Evolutionary conservation across 2,888 invertebrate species (phyloP), one percentile per base, ranked within the genome.

Genomic region (Dynastes grantii): DNA sequence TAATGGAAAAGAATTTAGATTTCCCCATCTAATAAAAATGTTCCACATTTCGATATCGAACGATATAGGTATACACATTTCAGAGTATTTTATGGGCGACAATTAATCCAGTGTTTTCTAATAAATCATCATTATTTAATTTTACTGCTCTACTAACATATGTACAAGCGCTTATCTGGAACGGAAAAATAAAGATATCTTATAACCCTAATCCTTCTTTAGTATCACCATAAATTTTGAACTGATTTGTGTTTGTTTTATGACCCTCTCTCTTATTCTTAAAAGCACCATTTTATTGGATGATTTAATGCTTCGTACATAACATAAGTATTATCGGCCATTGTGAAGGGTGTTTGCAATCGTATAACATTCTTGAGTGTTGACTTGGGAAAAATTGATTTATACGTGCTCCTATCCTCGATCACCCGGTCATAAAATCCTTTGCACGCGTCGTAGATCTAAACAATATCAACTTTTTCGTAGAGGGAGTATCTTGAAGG

Each of bases 191-290:
- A 61, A 29, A 61, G 29, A 9, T 61, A 61, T 27, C 61, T 22
- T 61, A 27, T 61, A 61, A 16, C 16, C 22, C 8, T 53, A 53
- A 53, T 53, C 53, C 16, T 53, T 53, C 53, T 16, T 16, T 53
- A 53, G n/a, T 53, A 53, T 53, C 61, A 22, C 49, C 22, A 68
- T 68, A 68, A 68, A 49, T 68, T 68, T 68, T 27, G 8, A 49
- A 68, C 49, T 51, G 37, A 68, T 68, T 68, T 68, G 45, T 68
- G 27, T 49, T 22, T 51, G 37, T 68, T 68, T 68, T 68, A 68
- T 49, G 67, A 68, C 37, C 49, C 67, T 68, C 67, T 67, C 67
- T 45, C 49, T 13, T 13, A 68, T 16, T 68, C 45, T 68, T 68
- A 49, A 49, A 45, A 45, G 49, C 67, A 61, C 22, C 27, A 61